Evolutionary conservation across 2,797 vertebrate species (phyloP).

Genomic region (Onychomys leucogaster): DNA sequence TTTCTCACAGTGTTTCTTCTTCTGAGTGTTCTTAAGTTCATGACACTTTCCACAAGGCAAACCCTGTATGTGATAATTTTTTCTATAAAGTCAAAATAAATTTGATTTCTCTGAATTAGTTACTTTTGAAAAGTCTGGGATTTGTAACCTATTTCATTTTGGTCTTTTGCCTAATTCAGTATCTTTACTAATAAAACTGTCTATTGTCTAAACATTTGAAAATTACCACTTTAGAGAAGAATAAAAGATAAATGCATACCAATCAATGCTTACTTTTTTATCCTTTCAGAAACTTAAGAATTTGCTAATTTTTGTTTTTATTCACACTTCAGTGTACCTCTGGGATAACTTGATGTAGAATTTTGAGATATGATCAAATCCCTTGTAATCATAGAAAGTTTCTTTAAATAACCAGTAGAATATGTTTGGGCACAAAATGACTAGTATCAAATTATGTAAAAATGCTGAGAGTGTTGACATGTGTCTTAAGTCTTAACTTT

Average conservation of each 20-base stretch:
- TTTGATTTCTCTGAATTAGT: constrained; percentile 39
- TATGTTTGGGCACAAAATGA: constrained; percentile 60
- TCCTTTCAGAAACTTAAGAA: constrained; percentile 44
- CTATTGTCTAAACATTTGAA: constrained; percentile 15
- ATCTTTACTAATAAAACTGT: constrained; percentile 5
- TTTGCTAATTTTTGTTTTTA: constrained; percentile 58
- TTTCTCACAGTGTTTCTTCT: not conserved
- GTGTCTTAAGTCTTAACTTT: constrained; percentile 38
- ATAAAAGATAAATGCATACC: not conserved
- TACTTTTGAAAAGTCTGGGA: constrained; percentile 8
- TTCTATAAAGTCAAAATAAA: constrained; percentile 45
- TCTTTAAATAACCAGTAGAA: constrained; percentile 68
- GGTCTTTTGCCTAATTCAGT: not conserved
- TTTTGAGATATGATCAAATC: constrained; percentile 54
- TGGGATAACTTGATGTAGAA: constrained; percentile 41
- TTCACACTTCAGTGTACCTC: constrained; percentile 33
- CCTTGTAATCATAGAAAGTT: constrained; percentile 64
- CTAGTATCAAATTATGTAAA: constrained; percentile 55
- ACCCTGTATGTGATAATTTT: not conserved
- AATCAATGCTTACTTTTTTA: not conserved
- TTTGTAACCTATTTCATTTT: constrained; percentile 19
- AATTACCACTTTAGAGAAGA: constrained; percentile 31
- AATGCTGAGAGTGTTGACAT: constrained; percentile 26
- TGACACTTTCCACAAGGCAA: not conserved
- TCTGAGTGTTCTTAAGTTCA: not conserved